Evolutionary conservation across 2,888 invertebrate genomes (phyloP), one percentile per base, ranked within the genome.

Genomic region (Itoplectis maculator): DNA sequence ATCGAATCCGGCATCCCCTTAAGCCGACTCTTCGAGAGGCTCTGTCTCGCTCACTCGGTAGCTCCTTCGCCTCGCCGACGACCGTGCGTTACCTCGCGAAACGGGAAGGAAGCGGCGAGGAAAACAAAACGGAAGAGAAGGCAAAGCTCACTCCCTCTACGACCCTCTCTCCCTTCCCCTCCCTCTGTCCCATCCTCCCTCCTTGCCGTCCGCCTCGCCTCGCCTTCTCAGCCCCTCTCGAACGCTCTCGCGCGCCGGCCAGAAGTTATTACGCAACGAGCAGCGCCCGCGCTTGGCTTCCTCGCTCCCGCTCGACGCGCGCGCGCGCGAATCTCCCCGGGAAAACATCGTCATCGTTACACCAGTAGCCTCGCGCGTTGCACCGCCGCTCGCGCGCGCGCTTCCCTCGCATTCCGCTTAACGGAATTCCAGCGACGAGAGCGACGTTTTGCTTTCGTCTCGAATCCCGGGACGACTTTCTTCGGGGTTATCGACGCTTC

Each of bases 111-210:
- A 79, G 82, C 76, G 68, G 13, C 29, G 70, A 76, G 59, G 79
- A 82, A 82, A 82, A 82, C 82, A 82, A 82, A 82, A 82, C 82
- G 82, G 82, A 82, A 82, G 76, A 79, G 79, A 82, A 72, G 61
- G 37, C 56, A 35, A 45, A 72, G 79, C 42, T 66, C 37, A 51
- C 63, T 35, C 76, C 11, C 29, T 15, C 56, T 37, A 29, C 54
- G n/a, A n/a, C n/a, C n/a, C n/a, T n/a, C n/a, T n/a, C n/a, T n/a
- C n/a, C n/a, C n/a, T n/a, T n/a, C n/a, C n/a, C n/a, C n/a, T n/a
- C n/a, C n/a, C n/a, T n/a, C n/a, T n/a, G n/a, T n/a, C n/a, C n/a
- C n/a, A n/a, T n/a, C n/a, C n/a, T 47, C 35, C 45, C 15, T n/a
- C 61, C 20, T 47, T 37, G 9, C 42, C 20, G 29, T 18, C 35